A percentile compares a stretch with the other conserved stretches of the same genome.
Evolutionary conservation across 2,888 invertebrate species (phyloP).

Genomic region (Pristionchus fissidentatus): DNA sequence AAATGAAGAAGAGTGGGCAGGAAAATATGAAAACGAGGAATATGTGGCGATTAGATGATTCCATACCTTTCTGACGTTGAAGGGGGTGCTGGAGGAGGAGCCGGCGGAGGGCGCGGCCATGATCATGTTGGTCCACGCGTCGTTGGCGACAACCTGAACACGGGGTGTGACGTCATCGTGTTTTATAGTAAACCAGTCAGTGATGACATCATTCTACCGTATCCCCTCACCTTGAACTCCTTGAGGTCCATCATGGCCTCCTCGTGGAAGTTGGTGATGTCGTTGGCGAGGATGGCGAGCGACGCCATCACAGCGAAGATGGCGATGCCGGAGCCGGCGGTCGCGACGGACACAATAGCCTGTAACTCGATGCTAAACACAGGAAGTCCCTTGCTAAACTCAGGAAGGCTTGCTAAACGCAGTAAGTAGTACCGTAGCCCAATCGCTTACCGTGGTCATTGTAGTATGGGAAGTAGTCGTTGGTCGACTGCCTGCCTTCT

Average conservation of each 20-base stretch:
- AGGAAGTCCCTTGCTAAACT: not conserved
- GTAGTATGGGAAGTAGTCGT: slow-evolving; percentile 24
- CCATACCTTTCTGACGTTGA: slow-evolving; percentile 46
- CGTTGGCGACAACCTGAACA: slow-evolving; percentile 41
- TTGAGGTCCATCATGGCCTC: slow-evolving; percentile 44
- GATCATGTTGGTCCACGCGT: slow-evolving; percentile 48
- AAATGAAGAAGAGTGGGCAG: too few relatives aligned
- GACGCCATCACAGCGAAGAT: slow-evolving; percentile 39
- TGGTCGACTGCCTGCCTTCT: slow-evolving; percentile 18
- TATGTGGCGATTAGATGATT: too few relatives aligned
- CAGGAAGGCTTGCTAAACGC: not conserved
- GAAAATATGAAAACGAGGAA: too few relatives aligned
- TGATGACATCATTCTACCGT: not conserved
- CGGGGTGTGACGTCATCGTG: not conserved
- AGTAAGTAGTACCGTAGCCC: not conserved
- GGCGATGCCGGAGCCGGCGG: slow-evolving; percentile 44
- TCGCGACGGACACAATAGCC: slow-evolving; percentile 34
- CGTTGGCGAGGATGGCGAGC: slow-evolving; percentile 44
- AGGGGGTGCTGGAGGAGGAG: slow-evolving; percentile 14
- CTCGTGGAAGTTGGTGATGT: slow-evolving; percentile 45
- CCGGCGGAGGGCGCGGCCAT: slow-evolving; percentile 5
- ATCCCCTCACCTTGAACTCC: slow-evolving; percentile 51
- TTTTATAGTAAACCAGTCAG: not conserved
- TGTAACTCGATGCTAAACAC: not conserved
- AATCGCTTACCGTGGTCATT: slow-evolving; percentile 19